Evolutionary conservation across 2,797 vertebrate species (phyloP), one percentile per base, ranked within the genome.

Genomic region (Xiphophorus birchmanni): DNA sequence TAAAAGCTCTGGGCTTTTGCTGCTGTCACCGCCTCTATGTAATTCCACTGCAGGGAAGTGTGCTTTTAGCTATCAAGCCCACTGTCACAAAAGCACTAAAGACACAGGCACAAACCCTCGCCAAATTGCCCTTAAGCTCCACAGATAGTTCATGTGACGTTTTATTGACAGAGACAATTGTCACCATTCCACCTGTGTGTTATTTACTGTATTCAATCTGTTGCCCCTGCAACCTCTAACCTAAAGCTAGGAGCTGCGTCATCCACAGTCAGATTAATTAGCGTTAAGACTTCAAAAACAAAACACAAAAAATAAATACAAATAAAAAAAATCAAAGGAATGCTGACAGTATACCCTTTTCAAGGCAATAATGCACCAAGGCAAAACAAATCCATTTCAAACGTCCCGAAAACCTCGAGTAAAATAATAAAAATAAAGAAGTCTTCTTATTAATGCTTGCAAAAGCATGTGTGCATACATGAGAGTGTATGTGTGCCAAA

Each of bases 211-310:
- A 77, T 84, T 87, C 89, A 85, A 89, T 89, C 88, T 86, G 89
- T 79, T 80, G 79, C 80, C 73, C 78, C 74, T 77, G 79, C 73
- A 54, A 65, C 77, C 81, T 80, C 78, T 54, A 77, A 77, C 81
- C 88, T 80, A 88, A 85, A 75, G 74, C 80, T 83, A 75, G 47
- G 44, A 80, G 83, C 82, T 87, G 89, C 87, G 84, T 92, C 86
- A 86, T 87, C 86, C 87, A 81, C 88, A 90, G 84, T 79, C 84
- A 82, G 87, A 81, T 91, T 93, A 94, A 95, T 96, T 95, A 96
- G 83, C 94, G 94, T 95, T 96, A 95, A 96, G 93, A 95, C 95
- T 95, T 95, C 85, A 90, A 69, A 75, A 83, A 44, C 26, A 45
- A 47, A 54, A 26, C 32, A 10, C 23, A 47, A 48, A 0, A 50